Percentiles rank a stretch among this genome's conserved stretches.
phyloP scores from a whole-genome alignment of 2,888 invertebrate species.

The Andricus curvator region DNA sequence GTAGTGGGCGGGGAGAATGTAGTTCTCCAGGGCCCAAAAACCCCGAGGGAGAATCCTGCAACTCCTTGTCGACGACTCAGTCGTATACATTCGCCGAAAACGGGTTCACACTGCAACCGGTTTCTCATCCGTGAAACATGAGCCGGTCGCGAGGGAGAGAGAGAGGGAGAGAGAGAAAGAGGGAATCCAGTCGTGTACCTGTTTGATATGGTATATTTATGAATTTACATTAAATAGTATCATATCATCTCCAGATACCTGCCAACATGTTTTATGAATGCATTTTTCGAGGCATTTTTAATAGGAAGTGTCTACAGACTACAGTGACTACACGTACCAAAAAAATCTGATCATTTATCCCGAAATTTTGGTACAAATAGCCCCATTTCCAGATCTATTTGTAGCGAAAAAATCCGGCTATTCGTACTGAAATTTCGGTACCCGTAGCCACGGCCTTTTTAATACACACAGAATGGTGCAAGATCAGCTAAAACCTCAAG shows the following conservation, averaged over 20 bases:
- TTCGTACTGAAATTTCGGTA: too few species aligned
- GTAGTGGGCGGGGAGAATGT: conserved; percentile 36
- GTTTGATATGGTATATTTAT: neutral
- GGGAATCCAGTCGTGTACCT: neutral
- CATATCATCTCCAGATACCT: neutral
- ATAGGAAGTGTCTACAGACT: too few species aligned
- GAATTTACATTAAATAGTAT: neutral
- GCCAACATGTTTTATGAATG: neutral
- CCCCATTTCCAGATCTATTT: too few species aligned
- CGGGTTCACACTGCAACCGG: conserved; percentile 56
- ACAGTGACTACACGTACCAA: too few species aligned
- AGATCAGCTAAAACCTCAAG: neutral
- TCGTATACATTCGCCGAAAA: conserved; percentile 53
- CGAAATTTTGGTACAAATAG: too few species aligned
- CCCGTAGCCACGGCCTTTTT: too few species aligned
- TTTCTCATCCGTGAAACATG: conserved; percentile 58
- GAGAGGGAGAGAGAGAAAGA: neutral
- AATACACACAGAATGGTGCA: too few species aligned
- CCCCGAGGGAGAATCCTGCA: conserved; percentile 25
- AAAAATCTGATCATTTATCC: too few species aligned
- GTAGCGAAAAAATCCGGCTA: too few species aligned
- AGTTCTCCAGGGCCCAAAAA: conserved; percentile 26
- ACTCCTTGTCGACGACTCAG: conserved; percentile 13
- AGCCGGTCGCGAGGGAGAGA: conserved; percentile 35
- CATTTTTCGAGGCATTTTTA: neutral